Base-by-base conservation (phyloP, 2,888 invertebrate species). In the Drosophila colorata region DNA sequence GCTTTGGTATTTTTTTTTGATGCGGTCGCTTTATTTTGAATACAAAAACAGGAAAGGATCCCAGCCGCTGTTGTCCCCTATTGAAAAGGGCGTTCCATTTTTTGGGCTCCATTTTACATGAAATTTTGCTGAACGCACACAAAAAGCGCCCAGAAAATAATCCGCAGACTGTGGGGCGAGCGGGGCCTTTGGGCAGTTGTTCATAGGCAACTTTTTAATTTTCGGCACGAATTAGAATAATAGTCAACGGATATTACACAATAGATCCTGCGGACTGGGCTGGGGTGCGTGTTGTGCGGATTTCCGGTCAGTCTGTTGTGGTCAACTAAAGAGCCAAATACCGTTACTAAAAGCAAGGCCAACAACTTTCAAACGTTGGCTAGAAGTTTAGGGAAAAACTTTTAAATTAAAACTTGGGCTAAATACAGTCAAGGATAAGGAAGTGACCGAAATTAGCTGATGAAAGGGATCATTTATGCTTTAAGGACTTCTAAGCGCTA, bases 151-250 rank as follows among this genome's bases (percentile, higher is more conserved):
- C 35, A 37, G 38, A 60, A 65, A 49, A 37, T 6, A 48, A 46
- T 41, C 66, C 68, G 48, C 49, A 60, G 43, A 13, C 37, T 18
- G 4, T 1, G 11, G 18, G 3, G 25, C 9, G 1, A 9, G 43
- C 0, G 11, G 31, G n/a, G 38, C 11, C 6, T 25, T 35, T 23
- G 40, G 25, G 23, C 33, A 23, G 56, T 37, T 23, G 44, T 33
- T 74, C 52, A 53, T 74, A 65, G 73, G 66, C 60, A 74, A 70
- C 63, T 80, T 83, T 88, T 86, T 86, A 89, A 88, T 88, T 88
- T 81, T 86, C 75, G 71, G 71, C 79, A 77, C 70, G 84, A 87
- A 87, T 86, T 89, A 84, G 78, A 87, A 88, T 88, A 86, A 88
- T 78, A 81, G 84, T 78, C 80, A 70, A 79, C 75, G 80, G 71